These are phyloP conservation scores for Hycleus cichorii DNA, from an alignment of 1,140 invertebrate species.

Conservation along the genomic window DNA sequence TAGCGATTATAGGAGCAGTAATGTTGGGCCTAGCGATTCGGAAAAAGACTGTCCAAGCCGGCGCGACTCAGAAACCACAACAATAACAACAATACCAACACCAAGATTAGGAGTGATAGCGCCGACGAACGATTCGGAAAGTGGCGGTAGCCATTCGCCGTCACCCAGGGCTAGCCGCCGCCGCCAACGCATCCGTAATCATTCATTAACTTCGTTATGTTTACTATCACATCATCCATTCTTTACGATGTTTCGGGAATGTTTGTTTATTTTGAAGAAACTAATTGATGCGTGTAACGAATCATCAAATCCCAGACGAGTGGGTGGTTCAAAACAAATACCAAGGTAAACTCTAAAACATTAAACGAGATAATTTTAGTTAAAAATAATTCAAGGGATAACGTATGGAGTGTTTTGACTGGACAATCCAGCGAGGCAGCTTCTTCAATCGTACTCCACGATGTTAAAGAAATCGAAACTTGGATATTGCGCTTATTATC, in stretches of 20 bases:
- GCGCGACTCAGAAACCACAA: conserved; percentile 54
- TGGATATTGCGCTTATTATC: conserved; percentile 95
- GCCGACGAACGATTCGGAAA: conserved; percentile 73
- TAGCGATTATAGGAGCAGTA: conserved; percentile 88
- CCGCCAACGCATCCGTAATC: conserved; percentile 73
- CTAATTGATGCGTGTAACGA: conserved; percentile 97
- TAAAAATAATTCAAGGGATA: conserved; percentile 56
- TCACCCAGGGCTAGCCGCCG: conserved; percentile 75
- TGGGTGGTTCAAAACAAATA: conserved; percentile 79
- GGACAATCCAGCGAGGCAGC: conserved; percentile 68
- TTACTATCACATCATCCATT: conserved; percentile 99
- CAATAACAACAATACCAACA: conserved; percentile 24
- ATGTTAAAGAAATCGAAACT: conserved; percentile 96
- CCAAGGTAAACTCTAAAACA: conserved; percentile 56
- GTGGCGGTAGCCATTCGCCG: conserved; percentile 77
- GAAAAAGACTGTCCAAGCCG: conserved; percentile 68
- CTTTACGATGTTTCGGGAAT: conserved; percentile 95
- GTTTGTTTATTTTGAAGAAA: conserved; percentile 89
- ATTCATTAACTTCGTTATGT: conserved; percentile 94
- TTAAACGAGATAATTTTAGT: background rate
- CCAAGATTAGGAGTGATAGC: conserved; percentile 59
- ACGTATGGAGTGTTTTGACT: conserved; percentile 84
- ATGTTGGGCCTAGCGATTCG: conserved; percentile 78
- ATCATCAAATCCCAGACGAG: conserved; percentile 75
- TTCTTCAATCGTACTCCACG: conserved; percentile 84